Evolutionary conservation across 2,888 invertebrate species (phyloP), one percentile per base, ranked within the genome.

Genomic region (Rhodophaea formosa): DNA sequence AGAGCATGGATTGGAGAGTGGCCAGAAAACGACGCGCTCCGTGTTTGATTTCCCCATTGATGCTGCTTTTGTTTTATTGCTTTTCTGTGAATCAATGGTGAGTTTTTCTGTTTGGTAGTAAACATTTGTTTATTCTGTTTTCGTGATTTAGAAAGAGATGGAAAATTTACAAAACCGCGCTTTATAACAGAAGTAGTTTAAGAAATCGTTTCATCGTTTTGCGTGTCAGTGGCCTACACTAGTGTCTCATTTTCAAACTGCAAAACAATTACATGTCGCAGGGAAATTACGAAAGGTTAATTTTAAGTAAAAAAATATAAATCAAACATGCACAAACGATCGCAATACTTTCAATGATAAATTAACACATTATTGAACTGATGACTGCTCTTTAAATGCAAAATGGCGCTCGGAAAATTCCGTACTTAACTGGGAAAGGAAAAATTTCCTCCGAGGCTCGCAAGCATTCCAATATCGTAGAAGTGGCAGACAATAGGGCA

Each of bases 1-100:
- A 30, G 15, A 14, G 15, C 49, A 47, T 47, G 12, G 47, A 29
- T 47, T 47, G 47, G 47, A 47, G 23, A 47, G 17, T 29, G 51
- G 51, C 51, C 51, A 51, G 10, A 12, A 51, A 51, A 51, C n/a
- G 32, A 51, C 32, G 51, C n/a, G n/a, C 47, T 15, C 35, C 35
- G 35, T 32, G 51, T 35, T 51, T 51, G 51, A 51, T 51, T 35
- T 35, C 16, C 15, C 51, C 30, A 8, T 51, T 51, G 51, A 51
- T 51, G 51, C 32, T 32, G 32, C 35, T 51, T 51, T 51, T 51
- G 51, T 51, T 51, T 51, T 51, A 51, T 51, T 51, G 51, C 51
- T 32, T 51, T 51, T 16, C 51, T 15, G 15, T 51, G 16, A 51
- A 51, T 35, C 51, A 35, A 51, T 51, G 23, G 17, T 1, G 16